Evolutionary conservation across 2,797 vertebrate genomes (phyloP).

Genomic region (Muscicapa striata): DNA sequence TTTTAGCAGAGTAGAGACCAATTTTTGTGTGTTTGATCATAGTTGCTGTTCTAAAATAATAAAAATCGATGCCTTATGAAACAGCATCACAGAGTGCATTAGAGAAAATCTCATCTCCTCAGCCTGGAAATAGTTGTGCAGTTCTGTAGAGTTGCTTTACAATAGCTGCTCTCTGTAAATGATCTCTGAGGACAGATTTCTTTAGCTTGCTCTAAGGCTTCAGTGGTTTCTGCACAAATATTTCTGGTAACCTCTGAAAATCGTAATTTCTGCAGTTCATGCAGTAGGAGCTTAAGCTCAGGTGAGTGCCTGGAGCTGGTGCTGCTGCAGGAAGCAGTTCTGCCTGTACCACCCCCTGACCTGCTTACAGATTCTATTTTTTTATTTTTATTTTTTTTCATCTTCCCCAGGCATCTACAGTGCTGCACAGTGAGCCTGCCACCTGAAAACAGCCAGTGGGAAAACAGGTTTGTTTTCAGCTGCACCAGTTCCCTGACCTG

Average conservation of each 20-base stretch:
- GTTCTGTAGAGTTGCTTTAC: neutral
- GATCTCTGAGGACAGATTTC: neutral
- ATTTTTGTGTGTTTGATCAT: neutral
- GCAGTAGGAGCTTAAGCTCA: neutral
- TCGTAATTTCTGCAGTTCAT: neutral
- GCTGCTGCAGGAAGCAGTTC: neutral
- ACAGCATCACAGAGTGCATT: neutral
- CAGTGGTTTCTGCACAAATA: neutral
- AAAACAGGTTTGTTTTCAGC: neutral
- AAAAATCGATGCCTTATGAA: slow-evolving; percentile 47
- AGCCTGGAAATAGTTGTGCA: neutral
- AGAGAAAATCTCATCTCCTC: neutral
- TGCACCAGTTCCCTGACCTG: neutral
- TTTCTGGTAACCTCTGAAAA: neutral
- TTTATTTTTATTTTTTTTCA: neutral
- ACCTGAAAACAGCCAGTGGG: neutral
- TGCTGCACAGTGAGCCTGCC: neutral
- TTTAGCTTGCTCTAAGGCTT: neutral
- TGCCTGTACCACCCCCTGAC: neutral
- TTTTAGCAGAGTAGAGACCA: neutral
- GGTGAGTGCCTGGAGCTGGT: neutral
- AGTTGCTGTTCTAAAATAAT: slow-evolving; percentile 20
- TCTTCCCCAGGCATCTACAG: neutral
- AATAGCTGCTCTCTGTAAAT: neutral
- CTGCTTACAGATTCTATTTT: neutral